Conservation (phyloP, 2,888 invertebrate species). For the Lymantria monacha region DNA sequence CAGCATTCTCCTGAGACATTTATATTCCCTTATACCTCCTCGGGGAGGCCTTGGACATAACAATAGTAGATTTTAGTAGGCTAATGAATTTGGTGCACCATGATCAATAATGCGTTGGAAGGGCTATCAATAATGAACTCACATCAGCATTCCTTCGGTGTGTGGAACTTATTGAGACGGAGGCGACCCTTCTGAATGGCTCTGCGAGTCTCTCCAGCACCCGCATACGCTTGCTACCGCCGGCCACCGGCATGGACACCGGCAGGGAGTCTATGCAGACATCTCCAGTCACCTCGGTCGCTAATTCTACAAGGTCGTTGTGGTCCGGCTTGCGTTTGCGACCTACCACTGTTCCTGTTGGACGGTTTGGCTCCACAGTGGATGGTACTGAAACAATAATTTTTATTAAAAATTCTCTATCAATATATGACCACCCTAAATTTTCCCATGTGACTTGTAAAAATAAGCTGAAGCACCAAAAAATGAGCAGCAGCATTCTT, state of each 20-base stretch:
- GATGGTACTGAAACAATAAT: slow-evolving; percentile 4
- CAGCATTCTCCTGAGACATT: no score
- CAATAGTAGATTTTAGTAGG: no score
- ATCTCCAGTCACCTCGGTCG: slow-evolving; percentile 11
- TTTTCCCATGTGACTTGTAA: not conserved
- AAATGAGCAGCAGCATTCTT: no score
- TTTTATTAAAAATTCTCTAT: no score
- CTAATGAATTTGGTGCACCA: no score
- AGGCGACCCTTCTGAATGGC: slow-evolving; percentile 39
- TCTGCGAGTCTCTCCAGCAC: slow-evolving; percentile 57
- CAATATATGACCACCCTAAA: no score
- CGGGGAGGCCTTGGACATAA: no score
- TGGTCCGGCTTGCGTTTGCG: slow-evolving; percentile 67
- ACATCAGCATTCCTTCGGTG: slow-evolving; percentile 48
- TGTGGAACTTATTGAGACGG: slow-evolving; percentile 23
- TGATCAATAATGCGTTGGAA: no score
- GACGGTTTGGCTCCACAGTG: slow-evolving; percentile 37
- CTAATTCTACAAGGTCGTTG: slow-evolving; percentile 22
- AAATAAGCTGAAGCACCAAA: no score
- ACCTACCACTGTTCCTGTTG: slow-evolving; percentile 70
- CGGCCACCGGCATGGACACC: not conserved
- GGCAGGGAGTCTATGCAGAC: not conserved
- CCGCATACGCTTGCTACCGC: slow-evolving; percentile 49
- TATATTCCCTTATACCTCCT: no score
- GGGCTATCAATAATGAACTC: not conserved